Percentiles rank a stretch among this genome's conserved stretches.
Conservation (phyloP, 2,888 invertebrate genomes). For the Steinernema hermaphroditum region DNA sequence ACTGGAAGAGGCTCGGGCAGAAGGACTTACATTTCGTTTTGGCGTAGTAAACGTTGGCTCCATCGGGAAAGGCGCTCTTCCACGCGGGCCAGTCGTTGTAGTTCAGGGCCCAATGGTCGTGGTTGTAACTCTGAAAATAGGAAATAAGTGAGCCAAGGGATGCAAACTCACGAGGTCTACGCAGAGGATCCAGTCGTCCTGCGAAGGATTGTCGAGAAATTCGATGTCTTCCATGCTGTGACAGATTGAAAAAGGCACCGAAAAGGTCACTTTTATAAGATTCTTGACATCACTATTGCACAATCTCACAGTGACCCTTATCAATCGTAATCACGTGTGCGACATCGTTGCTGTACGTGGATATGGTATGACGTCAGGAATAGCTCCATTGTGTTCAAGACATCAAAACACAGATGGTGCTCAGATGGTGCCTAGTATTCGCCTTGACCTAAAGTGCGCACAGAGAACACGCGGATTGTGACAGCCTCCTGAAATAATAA, state of each 20-base stretch:
- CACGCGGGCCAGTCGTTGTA: background rate
- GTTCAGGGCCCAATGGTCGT: background rate
- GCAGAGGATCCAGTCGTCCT: slow-evolving; percentile 4
- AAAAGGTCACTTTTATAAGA: background rate
- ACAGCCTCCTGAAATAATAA: no score
- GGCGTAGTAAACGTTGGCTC: slow-evolving; percentile 2
- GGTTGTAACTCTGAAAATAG: background rate
- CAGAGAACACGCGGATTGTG: no score
- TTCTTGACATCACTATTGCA: background rate
- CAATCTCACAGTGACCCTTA: background rate
- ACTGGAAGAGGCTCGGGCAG: background rate
- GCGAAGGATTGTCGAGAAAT: background rate
- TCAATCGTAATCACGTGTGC: no score
- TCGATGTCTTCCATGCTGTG: background rate
- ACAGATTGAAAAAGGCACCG: background rate
- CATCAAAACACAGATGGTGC: no score
- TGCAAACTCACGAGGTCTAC: background rate
- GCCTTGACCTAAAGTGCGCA: no score
- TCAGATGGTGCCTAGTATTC: no score
- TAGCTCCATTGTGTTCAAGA: no score
- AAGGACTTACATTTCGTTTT: background rate
- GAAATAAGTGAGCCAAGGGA: background rate
- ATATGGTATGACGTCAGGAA: no score
- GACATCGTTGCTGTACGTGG: no score
- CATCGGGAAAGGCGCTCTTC: background rate